Base-by-base conservation (phyloP, 2,797 vertebrate species). In the Sebastes steindachneri region DNA sequence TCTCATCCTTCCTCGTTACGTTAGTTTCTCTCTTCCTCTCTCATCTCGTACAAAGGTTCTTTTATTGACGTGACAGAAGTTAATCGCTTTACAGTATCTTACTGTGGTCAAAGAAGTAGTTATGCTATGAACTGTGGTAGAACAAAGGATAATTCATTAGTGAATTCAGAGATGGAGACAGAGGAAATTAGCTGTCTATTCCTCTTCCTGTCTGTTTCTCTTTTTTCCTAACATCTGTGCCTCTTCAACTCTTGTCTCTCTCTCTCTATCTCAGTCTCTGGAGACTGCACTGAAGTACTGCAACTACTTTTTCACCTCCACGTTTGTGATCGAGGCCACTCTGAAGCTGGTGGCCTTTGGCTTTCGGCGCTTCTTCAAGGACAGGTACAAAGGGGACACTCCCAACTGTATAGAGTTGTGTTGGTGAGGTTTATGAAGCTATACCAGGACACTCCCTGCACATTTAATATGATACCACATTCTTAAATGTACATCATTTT, bases 281-380 rank as follows among this genome's bases (percentile, higher is more conserved):
- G 97, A 98, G 89, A 96, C 96, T 0, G 92, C 95, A 3, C 96
- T 99, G 83, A 98, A 99, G 85, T 99, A 99, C 91, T 99, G 98
- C 93, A 99, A 99, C 95, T 99, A 99, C 92, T 95, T 99, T 93
- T 99, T 99, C 95, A 99, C 97, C 75, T 96, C 97, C 2, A 98
- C 98, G 73, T 99, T 99, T 54, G 97, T 99, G 90, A 94, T 99
- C 68, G 98, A 99, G 91, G 96, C 98, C 4, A 93, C 96, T 54
- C 95, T 99, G 87, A 99, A 99, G 90, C 93, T 99, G 78, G 96
- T 98, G 72, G 97, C 98, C 0, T 99, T 99, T 37, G 98, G 98
- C 64, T 95, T 99, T 79, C 93, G 97, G 1, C 96, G 98, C 19
- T 99, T 99, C 95, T 99, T 99, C 93, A 99, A 99, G 91, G 98